Percentiles rank a stretch among this genome's conserved stretches.
These are phyloP conservation scores for Peromyscus polionotus DNA, from an alignment of 2,113 vertebrate genomes.

Conservation along the genomic window DNA sequence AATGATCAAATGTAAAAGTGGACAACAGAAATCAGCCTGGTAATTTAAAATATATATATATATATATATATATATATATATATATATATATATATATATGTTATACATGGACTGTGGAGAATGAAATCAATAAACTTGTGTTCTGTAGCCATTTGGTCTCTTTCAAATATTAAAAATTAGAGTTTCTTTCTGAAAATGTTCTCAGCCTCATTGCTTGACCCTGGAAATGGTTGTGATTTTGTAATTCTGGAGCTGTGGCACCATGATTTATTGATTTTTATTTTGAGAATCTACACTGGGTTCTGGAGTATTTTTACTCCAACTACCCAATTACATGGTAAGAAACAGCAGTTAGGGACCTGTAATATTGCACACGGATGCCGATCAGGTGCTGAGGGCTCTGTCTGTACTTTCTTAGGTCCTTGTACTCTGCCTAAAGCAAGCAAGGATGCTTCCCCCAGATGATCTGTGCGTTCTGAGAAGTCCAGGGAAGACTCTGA, in stretches of 20 bases:
- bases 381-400: no score
- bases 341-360: neutral
- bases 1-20: neutral
- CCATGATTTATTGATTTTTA: neutral
- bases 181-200: slow-evolving; percentile 30
- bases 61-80: no score
- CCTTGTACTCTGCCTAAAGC: neutral
- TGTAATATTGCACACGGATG: fast-evolving
- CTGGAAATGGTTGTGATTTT: neutral
- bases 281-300: neutral
- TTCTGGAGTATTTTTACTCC: neutral
- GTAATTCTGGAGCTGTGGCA: neutral
- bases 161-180: slow-evolving; percentile 31
- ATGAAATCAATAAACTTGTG: neutral
- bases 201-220: neutral
- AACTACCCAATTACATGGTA: neutral
- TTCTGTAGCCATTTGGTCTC: neutral
- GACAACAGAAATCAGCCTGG: neutral
- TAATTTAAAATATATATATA: neutral
- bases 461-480: neutral
- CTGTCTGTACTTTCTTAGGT: neutral
- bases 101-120: neutral
- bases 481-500: slow-evolving; percentile 44
- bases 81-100: neutral
- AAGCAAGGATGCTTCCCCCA: neutral